A percentile compares a stretch with the other conserved stretches of the same genome.
These are phyloP conservation scores for Hylaeus volcanicus DNA, from an alignment of 1,140 invertebrate species.

Conservation along the genomic window DNA sequence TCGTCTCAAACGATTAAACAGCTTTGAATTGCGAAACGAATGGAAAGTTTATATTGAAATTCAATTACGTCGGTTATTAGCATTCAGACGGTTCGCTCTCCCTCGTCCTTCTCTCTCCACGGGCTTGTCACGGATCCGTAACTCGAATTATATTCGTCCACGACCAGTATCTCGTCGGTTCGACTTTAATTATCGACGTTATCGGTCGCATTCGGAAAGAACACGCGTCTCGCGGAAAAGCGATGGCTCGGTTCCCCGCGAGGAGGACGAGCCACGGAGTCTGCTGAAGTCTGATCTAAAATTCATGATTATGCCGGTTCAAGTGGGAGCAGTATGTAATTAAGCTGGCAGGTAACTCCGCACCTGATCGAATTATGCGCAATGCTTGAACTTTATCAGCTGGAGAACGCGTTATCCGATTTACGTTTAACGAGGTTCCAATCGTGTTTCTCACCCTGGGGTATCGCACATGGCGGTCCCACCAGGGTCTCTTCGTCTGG, in stretches of 20 bases:
- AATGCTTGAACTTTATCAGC: slow-evolving; percentile 22
- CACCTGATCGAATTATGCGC: slow-evolving; percentile 19
- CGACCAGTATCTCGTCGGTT: background rate
- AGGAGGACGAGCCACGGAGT: background rate
- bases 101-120: background rate
- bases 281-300: slow-evolving; percentile 22
- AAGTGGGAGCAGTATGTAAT: slow-evolving; percentile 32
- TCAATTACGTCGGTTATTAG: slow-evolving; percentile 36
- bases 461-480: too few species aligned
- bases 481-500: too few species aligned
- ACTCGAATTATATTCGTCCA: background rate
- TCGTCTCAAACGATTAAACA: slow-evolving; percentile 23
- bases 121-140: slow-evolving; percentile 18
- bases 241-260: too few species aligned
- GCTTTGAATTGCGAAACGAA: slow-evolving; percentile 32
- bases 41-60: slow-evolving; percentile 35
- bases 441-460: background rate
- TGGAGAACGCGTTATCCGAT: background rate
- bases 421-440: background rate
- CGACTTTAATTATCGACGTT: slow-evolving; percentile 15
- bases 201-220: background rate
- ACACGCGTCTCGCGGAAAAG: background rate
- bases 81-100: slow-evolving; percentile 9
- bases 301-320: slow-evolving; percentile 22
- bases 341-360: slow-evolving; percentile 10